These are phyloP conservation scores for Dicycla oo DNA, from an alignment of 2,888 invertebrate species.

Conservation along the genomic window DNA sequence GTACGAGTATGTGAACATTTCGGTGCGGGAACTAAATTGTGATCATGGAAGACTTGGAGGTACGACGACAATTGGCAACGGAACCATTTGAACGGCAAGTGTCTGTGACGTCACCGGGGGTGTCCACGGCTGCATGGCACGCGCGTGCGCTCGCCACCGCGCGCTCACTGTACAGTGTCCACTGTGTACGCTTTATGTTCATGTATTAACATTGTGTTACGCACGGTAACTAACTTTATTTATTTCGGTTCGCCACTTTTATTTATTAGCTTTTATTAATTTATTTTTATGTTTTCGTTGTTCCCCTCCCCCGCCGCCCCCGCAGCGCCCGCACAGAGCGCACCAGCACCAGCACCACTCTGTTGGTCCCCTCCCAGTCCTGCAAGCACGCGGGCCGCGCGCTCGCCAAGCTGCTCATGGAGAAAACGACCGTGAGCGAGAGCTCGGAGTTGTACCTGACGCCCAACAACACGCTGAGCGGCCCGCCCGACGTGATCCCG, in stretches of 20 bases:
- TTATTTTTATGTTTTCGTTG: slow-evolving; percentile 71
- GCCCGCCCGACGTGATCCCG: slow-evolving; percentile 83
- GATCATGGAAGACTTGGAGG: slow-evolving; percentile 6
- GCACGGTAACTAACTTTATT: slow-evolving; percentile 80
- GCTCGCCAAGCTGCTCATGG: slow-evolving; percentile 78
- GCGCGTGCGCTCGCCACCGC: slow-evolving; percentile 25
- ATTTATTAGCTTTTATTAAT: slow-evolving; percentile 78
- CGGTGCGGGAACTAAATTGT: slow-evolving; percentile 39
- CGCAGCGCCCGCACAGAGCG: slow-evolving; percentile 80
- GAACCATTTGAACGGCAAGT: slow-evolving; percentile 22
- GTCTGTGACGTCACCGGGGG: slow-evolving; percentile 10
- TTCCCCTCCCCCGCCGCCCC: slow-evolving; percentile 63
- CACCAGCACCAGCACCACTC: slow-evolving; percentile 66
- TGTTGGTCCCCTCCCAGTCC: slow-evolving; percentile 71
- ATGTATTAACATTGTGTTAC: slow-evolving; percentile 63
- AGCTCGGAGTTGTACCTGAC: slow-evolving; percentile 81
- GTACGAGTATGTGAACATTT: slow-evolving; percentile 14
- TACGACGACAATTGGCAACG: slow-evolving; percentile 4
- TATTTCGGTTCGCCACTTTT: slow-evolving; percentile 61
- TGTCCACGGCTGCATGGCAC: slow-evolving; percentile 41
- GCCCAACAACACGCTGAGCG: slow-evolving; percentile 79
- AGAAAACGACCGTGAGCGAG: slow-evolving; percentile 74
- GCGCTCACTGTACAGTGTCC: slow-evolving; percentile 65
- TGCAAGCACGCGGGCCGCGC: slow-evolving; percentile 75
- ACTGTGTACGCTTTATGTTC: slow-evolving; percentile 50